Evolutionary conservation across 2,888 invertebrate genomes (phyloP), one percentile per base, ranked within the genome.

Genomic region (Leucophenga maculata): DNA sequence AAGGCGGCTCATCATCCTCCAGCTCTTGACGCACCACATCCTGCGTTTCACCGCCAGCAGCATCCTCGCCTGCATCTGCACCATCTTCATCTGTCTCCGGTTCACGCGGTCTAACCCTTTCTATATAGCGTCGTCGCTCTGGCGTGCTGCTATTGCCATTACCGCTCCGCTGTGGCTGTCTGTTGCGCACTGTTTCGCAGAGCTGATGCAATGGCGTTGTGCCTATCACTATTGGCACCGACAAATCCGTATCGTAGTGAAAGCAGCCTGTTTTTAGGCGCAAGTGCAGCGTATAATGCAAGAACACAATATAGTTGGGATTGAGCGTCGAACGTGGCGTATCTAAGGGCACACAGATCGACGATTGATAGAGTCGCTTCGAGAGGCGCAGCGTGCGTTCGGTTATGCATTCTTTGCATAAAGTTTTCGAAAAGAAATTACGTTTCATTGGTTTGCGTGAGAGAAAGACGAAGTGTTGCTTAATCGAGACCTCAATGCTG

Each of bases 261-360:
- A 86, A 85, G 65, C 69, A 79, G 0, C 86, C 86, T 1, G 86
- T 86, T 72, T 84, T 84, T 18, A 86, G 72, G 60, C 80, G 84
- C 16, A 85, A 77, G 69, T 85, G 85, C 54, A 86, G 72, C 55
- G 82, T 82, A 50, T 86, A 86, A 65, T 86, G 86, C 14, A 86
- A 69, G 39, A 85, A 86, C 16, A 86, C 86, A 62, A 86, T 86
- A 60, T 85, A 86, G 66, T 82, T 85, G 62, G 79, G 77, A 71
- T 86, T 85, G 4, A 86, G 76, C 1, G 94, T 93, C 3, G 94
- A 93, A 0, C 94, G 93, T 3, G 94, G 94, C 78, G 94, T 92
- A 92, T 76, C 91, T 90, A 74, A 91, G 90, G 44, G 91, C 90
- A 69, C 89, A 86, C 67, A 91, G 89, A 9, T 90, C 90, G 6